A percentile compares a stretch with the other conserved stretches of the same genome.
These are phyloP conservation scores for Pseudochirops cupreus DNA, from an alignment of 2,797 vertebrate species.

Conservation along the genomic window DNA sequence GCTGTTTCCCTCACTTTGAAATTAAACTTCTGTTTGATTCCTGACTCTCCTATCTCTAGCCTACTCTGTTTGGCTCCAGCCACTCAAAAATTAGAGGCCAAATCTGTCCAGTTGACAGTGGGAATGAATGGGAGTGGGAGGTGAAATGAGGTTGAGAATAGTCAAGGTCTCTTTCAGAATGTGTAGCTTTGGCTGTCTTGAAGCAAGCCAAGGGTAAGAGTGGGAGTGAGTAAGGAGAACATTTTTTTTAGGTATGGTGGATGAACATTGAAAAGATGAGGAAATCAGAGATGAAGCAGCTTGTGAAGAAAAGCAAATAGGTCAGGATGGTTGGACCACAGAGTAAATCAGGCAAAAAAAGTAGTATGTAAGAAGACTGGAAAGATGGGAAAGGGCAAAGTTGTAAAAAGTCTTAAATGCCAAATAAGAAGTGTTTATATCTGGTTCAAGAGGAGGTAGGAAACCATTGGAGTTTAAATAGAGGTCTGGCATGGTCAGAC, in stretches of 20 bases:
- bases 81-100: no score
- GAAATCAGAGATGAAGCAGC: background rate
- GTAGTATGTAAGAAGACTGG: background rate
- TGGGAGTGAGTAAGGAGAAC: background rate
- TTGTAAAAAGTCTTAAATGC: background rate
- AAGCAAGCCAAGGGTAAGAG: background rate
- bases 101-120: background rate
- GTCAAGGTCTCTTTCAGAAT: background rate
- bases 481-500: background rate
- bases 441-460: background rate
- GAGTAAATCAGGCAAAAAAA: background rate
- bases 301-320: background rate
- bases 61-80: no score
- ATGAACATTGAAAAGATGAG: background rate
- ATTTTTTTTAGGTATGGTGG: background rate
- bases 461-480: background rate
- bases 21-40: no score
- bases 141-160: background rate
- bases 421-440: background rate
- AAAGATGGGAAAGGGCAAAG: background rate
- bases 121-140: background rate
- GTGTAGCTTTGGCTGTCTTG: background rate
- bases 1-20: no score
- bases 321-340: background rate
- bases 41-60: no score